Evolutionary conservation across 2,113 vertebrate species (phyloP), one percentile per base, ranked within the genome.

Genomic region (Trichomycterus rosablanca): DNA sequence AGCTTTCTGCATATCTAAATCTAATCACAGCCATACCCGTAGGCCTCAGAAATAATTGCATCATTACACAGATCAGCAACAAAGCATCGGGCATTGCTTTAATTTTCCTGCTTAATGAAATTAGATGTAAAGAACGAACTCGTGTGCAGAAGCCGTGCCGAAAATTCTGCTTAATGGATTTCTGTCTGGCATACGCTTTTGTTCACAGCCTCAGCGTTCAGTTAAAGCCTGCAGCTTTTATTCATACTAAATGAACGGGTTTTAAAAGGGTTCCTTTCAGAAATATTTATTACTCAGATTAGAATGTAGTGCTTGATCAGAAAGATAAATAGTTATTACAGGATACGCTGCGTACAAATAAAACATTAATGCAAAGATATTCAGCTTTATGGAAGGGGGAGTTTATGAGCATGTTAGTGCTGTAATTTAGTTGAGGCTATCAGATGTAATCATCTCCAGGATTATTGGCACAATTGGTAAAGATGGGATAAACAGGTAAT

Each of bases 41-140:
- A 60, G 59, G 55, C 40, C 28, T 51, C n/a, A 55, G 57, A 45
- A 48, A 64, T 52, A 59, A 52, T 24, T 57, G 44, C 12, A 48
- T 18, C 32, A 30, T 28, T 50, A 23, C 40, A 43, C 22, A 9
- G 49, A 64, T 56, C 52, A 50, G 39, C 20, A 32, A 37, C 46
- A 66, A 49, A 35, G 30, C 7, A 37, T 67, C 43, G 34, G 9
- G 23, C 11, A 26, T 30, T 12, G 22, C 52, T 67, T 52, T 28
- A 48, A 59, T 54, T 55, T 55, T 18, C 32, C 14, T 53, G 14
- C 22, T 37, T 39, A 62, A 51, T 66, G 18, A 19, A 39, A 71
- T 20, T 40, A 16, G 20, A 63, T 39, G 15, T 63, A 54, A 15
- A 35, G 50, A 45, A n/a, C 7, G 34, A 55, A 24, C 42, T 24